Percentiles rank a stretch among this genome's conserved stretches.
These are phyloP conservation scores for Drosophila birchii DNA, from an alignment of 2,888 invertebrate genomes.

Conservation along the genomic window DNA sequence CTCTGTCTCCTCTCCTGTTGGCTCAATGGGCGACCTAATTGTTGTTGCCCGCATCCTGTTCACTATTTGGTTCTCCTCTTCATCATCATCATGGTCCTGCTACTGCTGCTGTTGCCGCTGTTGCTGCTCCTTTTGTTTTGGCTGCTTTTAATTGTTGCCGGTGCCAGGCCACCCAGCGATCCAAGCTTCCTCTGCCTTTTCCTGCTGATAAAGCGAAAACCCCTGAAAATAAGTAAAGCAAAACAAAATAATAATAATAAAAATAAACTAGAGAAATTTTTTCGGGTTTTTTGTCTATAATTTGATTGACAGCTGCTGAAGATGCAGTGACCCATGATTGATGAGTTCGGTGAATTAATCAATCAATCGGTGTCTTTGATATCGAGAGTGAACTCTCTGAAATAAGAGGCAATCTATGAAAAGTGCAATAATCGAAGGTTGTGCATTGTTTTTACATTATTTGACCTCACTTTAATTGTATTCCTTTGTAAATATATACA, in stretches of 20 bases:
- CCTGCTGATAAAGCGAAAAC: slow-evolving; percentile 27
- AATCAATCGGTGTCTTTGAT: slow-evolving; percentile 32
- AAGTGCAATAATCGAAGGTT: slow-evolving; percentile 17
- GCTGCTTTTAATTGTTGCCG: slow-evolving; percentile 68
- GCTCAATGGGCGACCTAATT: slow-evolving; percentile 36
- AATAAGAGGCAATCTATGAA: slow-evolving; percentile 5
- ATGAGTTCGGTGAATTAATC: slow-evolving; percentile 43
- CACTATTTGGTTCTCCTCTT: slow-evolving; percentile 26
- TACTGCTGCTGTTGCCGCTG: too few relatives aligned
- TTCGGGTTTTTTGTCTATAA: slow-evolving; percentile 39
- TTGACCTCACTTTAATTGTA: neutral
- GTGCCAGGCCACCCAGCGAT: slow-evolving; percentile 50
- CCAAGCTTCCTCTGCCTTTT: slow-evolving; percentile 12
- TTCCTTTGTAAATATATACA: neutral
- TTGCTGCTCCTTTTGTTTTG: slow-evolving; percentile 23
- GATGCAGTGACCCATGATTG: slow-evolving; percentile 44
- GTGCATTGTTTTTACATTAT: neutral
- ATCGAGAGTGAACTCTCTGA: slow-evolving; percentile 9
- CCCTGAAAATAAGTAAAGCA: slow-evolving; percentile 27
- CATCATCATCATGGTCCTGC: neutral
- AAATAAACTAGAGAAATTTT: slow-evolving; percentile 45
- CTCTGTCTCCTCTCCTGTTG: neutral
- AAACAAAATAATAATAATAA: neutral
- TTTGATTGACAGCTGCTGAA: slow-evolving; percentile 35
- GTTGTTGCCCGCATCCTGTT: slow-evolving; percentile 57